Percentiles rank a stretch among this genome's conserved stretches.
phyloP scores from a whole-genome alignment of 2,888 invertebrate genomes.

The Pelosia muscerda region DNA sequence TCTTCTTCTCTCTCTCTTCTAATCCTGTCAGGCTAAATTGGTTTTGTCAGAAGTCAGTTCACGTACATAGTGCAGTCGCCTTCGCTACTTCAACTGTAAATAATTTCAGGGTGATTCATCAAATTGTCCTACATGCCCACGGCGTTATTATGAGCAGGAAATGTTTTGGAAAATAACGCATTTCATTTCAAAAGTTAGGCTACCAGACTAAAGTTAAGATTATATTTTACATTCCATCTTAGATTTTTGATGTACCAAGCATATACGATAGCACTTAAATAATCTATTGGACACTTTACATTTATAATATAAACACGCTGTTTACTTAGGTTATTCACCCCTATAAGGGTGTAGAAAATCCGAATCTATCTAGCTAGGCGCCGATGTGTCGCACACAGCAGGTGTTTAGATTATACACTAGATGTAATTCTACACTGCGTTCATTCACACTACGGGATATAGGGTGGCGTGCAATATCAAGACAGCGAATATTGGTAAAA shows the following conservation, averaged over 20 bases:
- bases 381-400: slow-evolving; percentile 54
- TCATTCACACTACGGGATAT: slow-evolving; percentile 10
- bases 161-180: background rate
- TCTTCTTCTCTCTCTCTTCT: too few relatives aligned
- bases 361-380: slow-evolving; percentile 42
- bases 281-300: slow-evolving; percentile 2
- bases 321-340: slow-evolving; percentile 31
- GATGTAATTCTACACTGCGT: slow-evolving; percentile 30
- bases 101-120: background rate
- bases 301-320: slow-evolving; percentile 19
- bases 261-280: background rate
- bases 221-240: background rate
- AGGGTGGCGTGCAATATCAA: slow-evolving; percentile 3
- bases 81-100: background rate
- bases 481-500: background rate
- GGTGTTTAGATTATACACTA: slow-evolving; percentile 41
- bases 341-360: slow-evolving; percentile 41
- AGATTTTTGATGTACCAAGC: background rate
- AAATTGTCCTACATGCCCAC: too few relatives aligned
- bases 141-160: too few relatives aligned
- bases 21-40: background rate
- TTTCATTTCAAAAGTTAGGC: too few relatives aligned
- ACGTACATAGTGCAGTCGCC: background rate
- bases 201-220: background rate
- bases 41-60: background rate